phyloP scores from a whole-genome alignment of 2,113 vertebrate genomes.

The Empidonax traillii region DNA sequence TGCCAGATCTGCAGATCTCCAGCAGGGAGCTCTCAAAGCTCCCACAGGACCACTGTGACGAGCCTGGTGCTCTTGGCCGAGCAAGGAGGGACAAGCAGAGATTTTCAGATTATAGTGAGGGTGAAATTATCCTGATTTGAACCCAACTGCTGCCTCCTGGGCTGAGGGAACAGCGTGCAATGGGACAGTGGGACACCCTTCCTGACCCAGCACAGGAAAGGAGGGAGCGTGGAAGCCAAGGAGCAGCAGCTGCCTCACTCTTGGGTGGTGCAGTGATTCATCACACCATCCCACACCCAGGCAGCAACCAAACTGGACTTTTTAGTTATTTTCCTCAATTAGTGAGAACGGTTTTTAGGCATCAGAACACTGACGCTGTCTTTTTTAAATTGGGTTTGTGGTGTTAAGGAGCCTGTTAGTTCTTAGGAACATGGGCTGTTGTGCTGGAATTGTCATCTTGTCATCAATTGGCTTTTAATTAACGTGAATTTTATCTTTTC shows the following conservation, averaged over 20 bases:
- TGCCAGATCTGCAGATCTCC: rapidly evolving
- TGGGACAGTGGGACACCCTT: neutral
- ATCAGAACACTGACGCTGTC: neutral
- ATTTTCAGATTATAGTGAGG: neutral
- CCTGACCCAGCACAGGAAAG: neutral
- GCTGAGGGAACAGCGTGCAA: neutral
- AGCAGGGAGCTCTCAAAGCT: neutral
- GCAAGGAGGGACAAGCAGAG: neutral
- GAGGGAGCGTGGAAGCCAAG: rapidly evolving
- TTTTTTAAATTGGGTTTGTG: neutral
- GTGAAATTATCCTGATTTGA: neutral
- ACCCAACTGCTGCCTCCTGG: neutral
- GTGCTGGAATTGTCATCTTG: neutral
- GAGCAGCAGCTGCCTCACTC: rapidly evolving
- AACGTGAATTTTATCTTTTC: neutral
- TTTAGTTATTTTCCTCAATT: neutral
- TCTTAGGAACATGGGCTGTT: neutral
- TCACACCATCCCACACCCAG: neutral
- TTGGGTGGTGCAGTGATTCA: neutral
- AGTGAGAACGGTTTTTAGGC: neutral
- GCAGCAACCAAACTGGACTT: neutral
- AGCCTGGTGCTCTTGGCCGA: neutral
- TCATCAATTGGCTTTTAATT: neutral
- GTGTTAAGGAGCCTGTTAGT: neutral
- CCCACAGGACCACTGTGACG: rapidly evolving